A percentile compares a stretch with the other conserved stretches of the same genome.
phyloP scores from a whole-genome alignment of 2,797 vertebrate species.

The Urosaurus nigricauda region DNA sequence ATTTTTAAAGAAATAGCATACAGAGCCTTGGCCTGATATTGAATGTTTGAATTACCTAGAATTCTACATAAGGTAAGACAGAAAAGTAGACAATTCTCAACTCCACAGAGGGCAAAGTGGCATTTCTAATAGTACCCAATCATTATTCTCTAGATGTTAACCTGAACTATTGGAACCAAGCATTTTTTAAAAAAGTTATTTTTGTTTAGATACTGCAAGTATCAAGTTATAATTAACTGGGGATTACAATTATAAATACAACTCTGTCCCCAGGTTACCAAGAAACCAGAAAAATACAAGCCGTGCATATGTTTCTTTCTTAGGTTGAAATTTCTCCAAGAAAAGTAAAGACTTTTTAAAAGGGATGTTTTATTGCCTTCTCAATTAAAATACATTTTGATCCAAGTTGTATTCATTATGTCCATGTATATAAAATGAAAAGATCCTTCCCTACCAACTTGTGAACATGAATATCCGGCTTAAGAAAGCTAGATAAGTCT shows the following conservation, averaged over 20 bases:
- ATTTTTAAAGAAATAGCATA: background rate
- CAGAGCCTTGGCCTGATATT: background rate
- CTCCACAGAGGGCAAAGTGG: background rate
- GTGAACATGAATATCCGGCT: background rate
- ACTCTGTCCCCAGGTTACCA: conserved; percentile 78
- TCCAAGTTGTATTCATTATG: conserved; percentile 73
- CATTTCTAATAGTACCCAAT: conserved; percentile 30
- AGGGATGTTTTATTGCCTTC: conserved; percentile 75
- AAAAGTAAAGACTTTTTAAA: conserved; percentile 75
- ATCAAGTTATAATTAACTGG: conserved; percentile 79
- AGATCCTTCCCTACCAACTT: background rate
- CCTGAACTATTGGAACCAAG: conserved; percentile 32
- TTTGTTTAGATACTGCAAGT: conserved; percentile 65
- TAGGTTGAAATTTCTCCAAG: conserved; percentile 79
- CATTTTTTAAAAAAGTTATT: conserved; percentile 53
- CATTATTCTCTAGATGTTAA: conserved; percentile 44
- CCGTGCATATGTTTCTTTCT: conserved; percentile 69
- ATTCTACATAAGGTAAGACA: background rate
- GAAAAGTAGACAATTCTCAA: conserved; percentile 6
- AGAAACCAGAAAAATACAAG: conserved; percentile 79
- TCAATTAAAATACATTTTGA: conserved; percentile 82
- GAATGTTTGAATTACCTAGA: background rate
- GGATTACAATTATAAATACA: conserved; percentile 81
- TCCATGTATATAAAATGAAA: conserved; percentile 6
- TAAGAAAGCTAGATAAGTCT: background rate